These are phyloP conservation scores for Malurus melanocephalus DNA, from an alignment of 2,113 vertebrate species.

Conservation along the genomic window DNA sequence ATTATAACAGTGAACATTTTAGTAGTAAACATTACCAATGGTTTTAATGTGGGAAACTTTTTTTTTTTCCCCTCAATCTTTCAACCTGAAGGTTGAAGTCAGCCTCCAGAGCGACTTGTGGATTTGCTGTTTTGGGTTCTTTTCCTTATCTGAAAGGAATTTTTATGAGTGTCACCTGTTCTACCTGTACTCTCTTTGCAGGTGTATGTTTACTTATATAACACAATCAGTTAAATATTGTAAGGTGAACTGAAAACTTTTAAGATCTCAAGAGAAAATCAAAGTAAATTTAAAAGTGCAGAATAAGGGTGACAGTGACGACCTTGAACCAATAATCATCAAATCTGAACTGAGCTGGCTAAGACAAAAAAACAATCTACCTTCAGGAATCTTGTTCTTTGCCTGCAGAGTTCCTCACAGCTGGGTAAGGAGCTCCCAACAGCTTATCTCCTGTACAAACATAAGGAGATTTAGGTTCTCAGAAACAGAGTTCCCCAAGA, in stretches of 20 bases:
- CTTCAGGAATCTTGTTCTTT: background rate
- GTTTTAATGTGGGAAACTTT: background rate
- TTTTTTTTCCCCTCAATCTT: background rate
- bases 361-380: background rate
- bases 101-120: background rate
- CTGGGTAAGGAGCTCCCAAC: background rate
- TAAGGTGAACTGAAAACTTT: constrained; percentile 33
- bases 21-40: background rate
- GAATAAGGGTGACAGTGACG: background rate
- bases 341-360: background rate
- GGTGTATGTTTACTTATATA: constrained; percentile 59
- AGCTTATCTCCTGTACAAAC: background rate
- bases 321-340: background rate
- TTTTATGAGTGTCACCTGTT: constrained; percentile 60
- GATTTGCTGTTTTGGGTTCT: constrained; percentile 32
- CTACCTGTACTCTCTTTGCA: constrained; percentile 11
- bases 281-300: background rate
- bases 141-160: constrained; percentile 60
- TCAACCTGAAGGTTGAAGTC: background rate
- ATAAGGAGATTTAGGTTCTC: background rate
- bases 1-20: background rate
- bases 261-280: constrained; percentile 24
- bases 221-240: constrained; percentile 38
- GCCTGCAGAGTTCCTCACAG: background rate
- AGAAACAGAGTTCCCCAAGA: background rate